Conservation (phyloP, 2,888 invertebrate species). For the Suillia variegata region DNA sequence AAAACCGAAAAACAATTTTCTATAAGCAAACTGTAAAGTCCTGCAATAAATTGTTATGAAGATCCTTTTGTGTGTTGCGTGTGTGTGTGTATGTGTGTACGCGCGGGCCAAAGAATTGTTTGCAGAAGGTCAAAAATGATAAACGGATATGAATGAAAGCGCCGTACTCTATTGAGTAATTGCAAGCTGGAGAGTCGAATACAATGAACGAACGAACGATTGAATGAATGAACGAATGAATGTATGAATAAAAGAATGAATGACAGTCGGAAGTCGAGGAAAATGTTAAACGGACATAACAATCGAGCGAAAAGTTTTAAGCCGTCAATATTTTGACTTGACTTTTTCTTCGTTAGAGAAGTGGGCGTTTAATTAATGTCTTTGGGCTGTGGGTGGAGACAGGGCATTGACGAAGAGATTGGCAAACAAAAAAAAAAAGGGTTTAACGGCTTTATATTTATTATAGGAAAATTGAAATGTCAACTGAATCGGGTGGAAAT, state of each 20-base stretch:
- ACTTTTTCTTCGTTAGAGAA: conserved; percentile 30
- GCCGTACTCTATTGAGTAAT: conserved; percentile 41
- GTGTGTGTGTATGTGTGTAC: neutral
- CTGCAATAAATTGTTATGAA: conserved; percentile 38
- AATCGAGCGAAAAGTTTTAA: conserved; percentile 43
- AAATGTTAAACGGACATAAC: conserved; percentile 24
- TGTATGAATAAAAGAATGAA: conserved; percentile 11
- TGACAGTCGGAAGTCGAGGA: conserved; percentile 7
- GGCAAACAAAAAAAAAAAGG: conserved; percentile 22
- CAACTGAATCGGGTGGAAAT: conserved; percentile 41
- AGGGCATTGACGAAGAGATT: conserved; percentile 1
- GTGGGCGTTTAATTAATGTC: conserved; percentile 44
- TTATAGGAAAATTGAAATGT: conserved; percentile 47
- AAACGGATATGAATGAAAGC: conserved; percentile 52
- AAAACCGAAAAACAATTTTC: neutral
- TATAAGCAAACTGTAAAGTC: conserved; percentile 22
- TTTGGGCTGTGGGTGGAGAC: conserved; percentile 20
- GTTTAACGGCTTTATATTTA: conserved; percentile 47
- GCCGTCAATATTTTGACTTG: conserved; percentile 57
- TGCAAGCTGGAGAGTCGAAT: conserved; percentile 34
- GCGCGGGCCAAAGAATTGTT: neutral
- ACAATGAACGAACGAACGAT: neutral
- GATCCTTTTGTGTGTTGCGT: conserved; percentile 26
- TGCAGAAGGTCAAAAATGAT: conserved; percentile 56
- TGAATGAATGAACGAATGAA: no score